These are phyloP conservation scores for Mylabris sibirica DNA, from an alignment of 2,888 invertebrate species.

Conservation along the genomic window DNA sequence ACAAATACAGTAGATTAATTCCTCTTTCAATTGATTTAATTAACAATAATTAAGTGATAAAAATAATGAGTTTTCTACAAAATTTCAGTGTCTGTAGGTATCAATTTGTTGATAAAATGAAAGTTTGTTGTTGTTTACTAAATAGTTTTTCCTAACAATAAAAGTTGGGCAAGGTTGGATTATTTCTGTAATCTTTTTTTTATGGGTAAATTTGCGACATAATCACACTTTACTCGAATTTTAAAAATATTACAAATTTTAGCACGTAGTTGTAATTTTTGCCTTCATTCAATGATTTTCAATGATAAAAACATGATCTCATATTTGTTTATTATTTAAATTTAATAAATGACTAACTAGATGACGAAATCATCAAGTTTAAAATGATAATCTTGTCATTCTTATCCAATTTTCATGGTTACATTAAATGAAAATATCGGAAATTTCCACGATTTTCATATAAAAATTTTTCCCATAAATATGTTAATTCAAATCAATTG, in stretches of 20 bases:
- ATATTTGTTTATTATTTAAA: slow-evolving; percentile 8
- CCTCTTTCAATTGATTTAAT: background rate
- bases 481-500: background rate
- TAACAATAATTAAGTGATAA: background rate
- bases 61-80: background rate
- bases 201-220: background rate
- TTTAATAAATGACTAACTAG: background rate
- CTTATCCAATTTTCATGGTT: background rate
- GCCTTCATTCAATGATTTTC: background rate
- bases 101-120: background rate
- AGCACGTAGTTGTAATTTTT: background rate
- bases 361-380: slow-evolving; percentile 9
- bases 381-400: background rate
- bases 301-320: slow-evolving; percentile 4
- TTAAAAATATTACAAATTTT: background rate
- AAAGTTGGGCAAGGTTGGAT: slow-evolving; percentile 2
- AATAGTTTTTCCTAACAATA: background rate
- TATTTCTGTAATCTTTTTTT: background rate
- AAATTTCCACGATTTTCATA: background rate
- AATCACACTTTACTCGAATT: background rate
- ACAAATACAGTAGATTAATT: background rate
- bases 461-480: too few species aligned
- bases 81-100: background rate
- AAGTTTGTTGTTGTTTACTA: background rate
- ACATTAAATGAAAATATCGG: background rate